Conservation (phyloP, 1,140 invertebrate genomes). For the Ctenoplectra terminalis region DNA sequence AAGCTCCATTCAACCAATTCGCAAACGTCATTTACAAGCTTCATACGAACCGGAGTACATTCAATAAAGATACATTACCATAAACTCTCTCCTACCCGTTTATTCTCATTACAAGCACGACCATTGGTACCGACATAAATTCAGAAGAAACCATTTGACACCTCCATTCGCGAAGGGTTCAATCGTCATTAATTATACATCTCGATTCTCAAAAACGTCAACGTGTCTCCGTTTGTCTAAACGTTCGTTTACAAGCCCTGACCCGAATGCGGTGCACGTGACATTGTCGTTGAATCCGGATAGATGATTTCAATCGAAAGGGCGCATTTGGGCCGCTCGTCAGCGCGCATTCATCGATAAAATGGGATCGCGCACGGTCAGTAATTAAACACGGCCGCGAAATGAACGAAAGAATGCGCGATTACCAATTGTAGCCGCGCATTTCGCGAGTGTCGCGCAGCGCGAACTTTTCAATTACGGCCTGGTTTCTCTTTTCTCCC, state of each 20-base stretch:
- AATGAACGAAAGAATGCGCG: not conserved
- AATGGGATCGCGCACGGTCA: not conserved
- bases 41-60: not conserved
- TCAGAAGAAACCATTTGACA: not conserved
- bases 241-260: too few species aligned
- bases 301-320: not conserved
- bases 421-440: not conserved
- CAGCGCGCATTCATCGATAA: constrained; percentile 11
- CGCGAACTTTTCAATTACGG: not conserved
- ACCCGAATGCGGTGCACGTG: not conserved
- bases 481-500: not conserved
- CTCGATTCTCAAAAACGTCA: not conserved
- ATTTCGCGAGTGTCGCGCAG: not conserved
- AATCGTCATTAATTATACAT: constrained; percentile 6
- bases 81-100: not conserved
- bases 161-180: not conserved
- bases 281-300: too few species aligned
- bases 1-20: not conserved
- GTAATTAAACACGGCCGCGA: not conserved
- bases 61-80: not conserved
- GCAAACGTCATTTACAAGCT: not conserved
- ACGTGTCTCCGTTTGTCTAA: too few species aligned
- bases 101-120: not conserved
- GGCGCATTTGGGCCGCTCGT: not conserved
- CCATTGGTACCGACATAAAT: not conserved